Evolutionary conservation across 2,797 vertebrate species (phyloP).

Genomic region (Sebastes taczanowskii): DNA sequence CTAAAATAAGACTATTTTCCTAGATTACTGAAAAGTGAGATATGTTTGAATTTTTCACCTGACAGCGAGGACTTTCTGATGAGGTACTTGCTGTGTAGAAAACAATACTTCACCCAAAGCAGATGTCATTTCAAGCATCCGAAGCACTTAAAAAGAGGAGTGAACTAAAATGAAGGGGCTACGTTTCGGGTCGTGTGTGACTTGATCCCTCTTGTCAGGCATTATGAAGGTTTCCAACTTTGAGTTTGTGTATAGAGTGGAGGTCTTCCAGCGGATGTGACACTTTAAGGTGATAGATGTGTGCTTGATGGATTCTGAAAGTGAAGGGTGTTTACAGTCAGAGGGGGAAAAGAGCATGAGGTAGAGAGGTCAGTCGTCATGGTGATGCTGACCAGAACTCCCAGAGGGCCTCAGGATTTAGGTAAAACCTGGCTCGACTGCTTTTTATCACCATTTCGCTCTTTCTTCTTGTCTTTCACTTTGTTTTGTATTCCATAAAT

Average conservation of each 20-base stretch:
- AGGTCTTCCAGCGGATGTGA: conserved; percentile 68
- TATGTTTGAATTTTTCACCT: not conserved
- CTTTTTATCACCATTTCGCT: conserved; percentile 50
- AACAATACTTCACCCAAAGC: not conserved
- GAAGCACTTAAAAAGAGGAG: not conserved
- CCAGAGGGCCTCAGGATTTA: conserved; percentile 50
- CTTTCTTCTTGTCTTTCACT: not conserved
- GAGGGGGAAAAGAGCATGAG: conserved; percentile 47
- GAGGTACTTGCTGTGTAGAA: not conserved
- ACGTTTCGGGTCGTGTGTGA: not conserved
- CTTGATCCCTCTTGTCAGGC: conserved; percentile 25
- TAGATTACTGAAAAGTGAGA: not conserved
- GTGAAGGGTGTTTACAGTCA: conserved; percentile 75
- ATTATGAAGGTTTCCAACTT: conserved; percentile 25
- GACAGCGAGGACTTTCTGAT: not conserved
- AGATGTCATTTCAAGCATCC: not conserved
- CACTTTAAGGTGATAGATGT: conserved; percentile 49
- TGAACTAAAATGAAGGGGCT: not conserved
- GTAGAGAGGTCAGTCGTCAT: conserved; percentile 72
- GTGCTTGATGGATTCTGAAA: conserved; percentile 59
- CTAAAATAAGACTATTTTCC: not conserved
- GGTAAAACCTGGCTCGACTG: conserved; percentile 45
- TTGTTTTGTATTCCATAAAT: not conserved
- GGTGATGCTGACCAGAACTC: conserved; percentile 75
- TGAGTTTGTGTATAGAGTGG: conserved; percentile 55